Conservation (phyloP, 2,888 invertebrate genomes). For the Rapana venosa region DNA sequence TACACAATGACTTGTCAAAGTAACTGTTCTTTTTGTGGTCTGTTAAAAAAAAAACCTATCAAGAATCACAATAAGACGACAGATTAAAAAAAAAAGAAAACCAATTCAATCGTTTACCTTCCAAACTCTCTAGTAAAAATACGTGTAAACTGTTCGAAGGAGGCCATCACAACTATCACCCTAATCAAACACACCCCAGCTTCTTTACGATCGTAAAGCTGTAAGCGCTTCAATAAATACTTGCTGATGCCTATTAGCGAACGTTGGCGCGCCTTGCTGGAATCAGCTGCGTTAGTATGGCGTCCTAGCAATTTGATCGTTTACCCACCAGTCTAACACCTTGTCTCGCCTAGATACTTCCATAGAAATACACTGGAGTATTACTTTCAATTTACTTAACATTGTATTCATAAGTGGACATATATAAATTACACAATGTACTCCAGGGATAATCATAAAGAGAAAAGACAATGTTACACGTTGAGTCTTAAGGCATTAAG, state of each 20-base stretch:
- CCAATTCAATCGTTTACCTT: no score
- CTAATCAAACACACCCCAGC: no score
- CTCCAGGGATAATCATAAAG: background rate
- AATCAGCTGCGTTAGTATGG: conserved; percentile 33
- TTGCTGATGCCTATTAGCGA: no score
- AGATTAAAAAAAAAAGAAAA: no score
- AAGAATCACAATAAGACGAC: no score
- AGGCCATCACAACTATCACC: no score
- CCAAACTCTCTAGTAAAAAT: no score
- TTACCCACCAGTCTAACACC: conserved; percentile 15
- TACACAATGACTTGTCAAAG: no score
- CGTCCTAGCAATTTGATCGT: conserved; percentile 13
- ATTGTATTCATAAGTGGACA: background rate
- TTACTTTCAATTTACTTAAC: background rate
- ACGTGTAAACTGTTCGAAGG: no score
- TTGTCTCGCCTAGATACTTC: no score
- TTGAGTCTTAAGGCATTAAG: background rate
- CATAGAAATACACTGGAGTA: background rate
- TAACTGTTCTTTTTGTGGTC: no score
- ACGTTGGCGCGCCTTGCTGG: conserved; percentile 23
- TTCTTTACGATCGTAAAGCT: background rate
- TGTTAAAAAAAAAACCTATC: no score
- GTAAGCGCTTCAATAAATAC: background rate
- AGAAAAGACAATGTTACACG: conserved; percentile 6
- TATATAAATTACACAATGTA: background rate